These are phyloP conservation scores for Corynorhinus townsendii DNA, from an alignment of 2,113 vertebrate species.

Conservation along the genomic window DNA sequence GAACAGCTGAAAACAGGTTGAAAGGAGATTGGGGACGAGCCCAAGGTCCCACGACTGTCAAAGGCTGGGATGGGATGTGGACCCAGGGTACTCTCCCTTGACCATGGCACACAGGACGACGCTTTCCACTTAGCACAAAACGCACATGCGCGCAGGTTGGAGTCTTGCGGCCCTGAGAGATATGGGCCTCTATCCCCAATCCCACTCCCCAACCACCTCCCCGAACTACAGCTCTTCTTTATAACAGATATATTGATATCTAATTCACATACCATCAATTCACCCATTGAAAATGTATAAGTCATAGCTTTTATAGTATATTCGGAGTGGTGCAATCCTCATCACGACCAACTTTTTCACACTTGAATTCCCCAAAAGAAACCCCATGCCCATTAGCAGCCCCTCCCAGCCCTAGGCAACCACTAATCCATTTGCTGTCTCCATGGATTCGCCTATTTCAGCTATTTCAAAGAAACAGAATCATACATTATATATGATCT, in stretches of 20 bases:
- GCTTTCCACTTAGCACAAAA: not conserved
- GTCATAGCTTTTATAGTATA: not conserved
- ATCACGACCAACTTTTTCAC: not conserved
- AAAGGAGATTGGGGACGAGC: no score
- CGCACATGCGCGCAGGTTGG: fast-evolving
- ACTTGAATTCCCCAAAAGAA: not conserved
- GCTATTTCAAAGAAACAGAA: not conserved
- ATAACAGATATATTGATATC: not conserved
- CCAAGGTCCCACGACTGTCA: not conserved
- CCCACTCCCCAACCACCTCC: not conserved
- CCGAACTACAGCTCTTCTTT: no score
- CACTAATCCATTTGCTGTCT: not conserved
- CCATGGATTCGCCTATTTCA: not conserved
- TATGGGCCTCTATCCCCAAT: fast-evolving
- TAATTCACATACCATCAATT: not conserved
- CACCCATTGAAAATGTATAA: not conserved
- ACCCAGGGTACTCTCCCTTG: no score
- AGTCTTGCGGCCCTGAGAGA: not conserved
- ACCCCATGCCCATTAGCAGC: not conserved
- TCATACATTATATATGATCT: fast-evolving
- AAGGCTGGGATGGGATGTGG: no score
- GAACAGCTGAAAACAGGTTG: not conserved
- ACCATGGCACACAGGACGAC: not conserved
- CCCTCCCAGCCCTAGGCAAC: not conserved
- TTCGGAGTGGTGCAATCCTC: not conserved